phyloP scores from a whole-genome alignment of 2,797 vertebrate species.

The Rhinella marina region DNA sequence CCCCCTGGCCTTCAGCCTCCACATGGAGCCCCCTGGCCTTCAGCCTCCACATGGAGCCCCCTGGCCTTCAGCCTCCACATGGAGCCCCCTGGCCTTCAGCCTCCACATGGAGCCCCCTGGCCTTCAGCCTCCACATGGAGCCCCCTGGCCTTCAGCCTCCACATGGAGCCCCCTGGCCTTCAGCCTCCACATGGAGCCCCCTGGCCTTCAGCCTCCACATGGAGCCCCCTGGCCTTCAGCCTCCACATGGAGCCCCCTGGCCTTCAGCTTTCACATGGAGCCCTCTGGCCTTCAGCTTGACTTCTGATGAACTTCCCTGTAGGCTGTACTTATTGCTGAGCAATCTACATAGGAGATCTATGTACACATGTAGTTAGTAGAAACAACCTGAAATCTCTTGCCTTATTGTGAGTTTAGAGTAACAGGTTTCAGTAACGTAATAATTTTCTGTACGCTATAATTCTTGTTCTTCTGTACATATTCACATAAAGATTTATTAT shows the following conservation, averaged over 20 bases:
- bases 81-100: too few species aligned
- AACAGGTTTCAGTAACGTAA: not conserved
- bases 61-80: too few species aligned
- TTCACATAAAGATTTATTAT: not conserved
- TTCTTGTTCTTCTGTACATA: not conserved
- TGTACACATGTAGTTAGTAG: not conserved
- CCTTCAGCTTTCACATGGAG: not conserved
- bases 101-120: too few species aligned
- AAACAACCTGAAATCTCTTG: not conserved
- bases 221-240: too few species aligned
- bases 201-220: too few species aligned
- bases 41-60: too few species aligned
- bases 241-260: not conserved
- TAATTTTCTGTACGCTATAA: not conserved
- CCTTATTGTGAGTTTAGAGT: not conserved
- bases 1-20: too few species aligned
- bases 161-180: too few species aligned
- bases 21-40: too few species aligned
- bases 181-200: too few species aligned
- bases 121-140: too few species aligned
- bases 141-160: too few species aligned
- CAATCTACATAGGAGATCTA: not conserved
- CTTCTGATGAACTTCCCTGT: not conserved
- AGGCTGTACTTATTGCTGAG: not conserved
- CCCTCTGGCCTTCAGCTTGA: not conserved